These are phyloP conservation scores for Malurus cyaneus DNA, from an alignment of 2,113 vertebrate genomes.

Conservation along the genomic window DNA sequence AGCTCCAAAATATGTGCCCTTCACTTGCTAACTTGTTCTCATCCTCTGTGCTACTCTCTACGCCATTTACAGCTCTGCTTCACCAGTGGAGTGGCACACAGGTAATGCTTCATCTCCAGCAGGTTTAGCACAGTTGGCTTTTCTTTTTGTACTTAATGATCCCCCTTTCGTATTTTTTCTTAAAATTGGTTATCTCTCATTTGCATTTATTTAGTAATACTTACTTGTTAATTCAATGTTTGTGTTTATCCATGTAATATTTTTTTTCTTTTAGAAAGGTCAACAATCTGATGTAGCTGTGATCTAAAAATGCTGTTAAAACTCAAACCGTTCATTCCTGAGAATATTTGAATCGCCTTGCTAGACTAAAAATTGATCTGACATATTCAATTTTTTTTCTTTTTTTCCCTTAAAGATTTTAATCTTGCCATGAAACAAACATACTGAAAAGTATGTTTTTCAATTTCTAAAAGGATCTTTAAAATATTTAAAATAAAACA, in stretches of 20 bases:
- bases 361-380: background rate
- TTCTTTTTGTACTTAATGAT: background rate
- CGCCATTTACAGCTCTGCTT: background rate
- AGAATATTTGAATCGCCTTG: background rate
- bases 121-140: background rate
- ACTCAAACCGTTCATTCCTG: background rate
- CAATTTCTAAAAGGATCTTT: background rate
- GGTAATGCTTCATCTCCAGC: background rate
- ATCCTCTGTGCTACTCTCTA: background rate
- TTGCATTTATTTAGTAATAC: background rate
- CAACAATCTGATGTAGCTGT: background rate
- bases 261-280: background rate
- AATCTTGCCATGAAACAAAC: background rate
- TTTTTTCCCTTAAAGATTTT: background rate
- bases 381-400: fast-evolving
- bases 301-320: background rate
- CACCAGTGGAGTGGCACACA: background rate
- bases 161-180: background rate
- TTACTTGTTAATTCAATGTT: background rate
- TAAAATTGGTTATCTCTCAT: background rate
- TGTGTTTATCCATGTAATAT: background rate
- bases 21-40: background rate
- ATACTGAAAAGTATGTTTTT: background rate
- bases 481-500: background rate
- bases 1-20: background rate